phyloP scores from a whole-genome alignment of 2,888 invertebrate genomes.

The Habrosyne pyritoides region DNA sequence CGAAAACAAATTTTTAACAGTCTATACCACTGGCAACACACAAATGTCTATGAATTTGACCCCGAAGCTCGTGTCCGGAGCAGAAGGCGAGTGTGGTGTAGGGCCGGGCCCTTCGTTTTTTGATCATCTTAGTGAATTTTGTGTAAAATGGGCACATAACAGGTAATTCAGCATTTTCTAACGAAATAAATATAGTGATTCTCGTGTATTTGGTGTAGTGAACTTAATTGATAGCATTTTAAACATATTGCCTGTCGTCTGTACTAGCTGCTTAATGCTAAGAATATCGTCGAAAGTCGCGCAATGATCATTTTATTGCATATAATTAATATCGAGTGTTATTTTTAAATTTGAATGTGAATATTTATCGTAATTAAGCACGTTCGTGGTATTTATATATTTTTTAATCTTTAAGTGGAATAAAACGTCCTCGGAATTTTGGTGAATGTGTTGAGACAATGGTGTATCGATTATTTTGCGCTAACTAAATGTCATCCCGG shows the following conservation, averaged over 20 bases:
- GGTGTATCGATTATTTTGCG: constrained; percentile 84
- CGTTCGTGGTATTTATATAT: constrained; percentile 34
- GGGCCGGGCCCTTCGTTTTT: constrained; percentile 81
- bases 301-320: constrained; percentile 68
- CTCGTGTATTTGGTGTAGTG: constrained; percentile 23
- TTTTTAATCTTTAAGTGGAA: constrained; percentile 39
- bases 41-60: constrained; percentile 82
- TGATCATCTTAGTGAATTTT: constrained; percentile 73
- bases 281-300: constrained; percentile 79
- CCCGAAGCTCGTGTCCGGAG: constrained; percentile 83
- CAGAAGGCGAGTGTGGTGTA: constrained; percentile 79
- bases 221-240: constrained; percentile 46
- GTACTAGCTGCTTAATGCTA: constrained; percentile 67
- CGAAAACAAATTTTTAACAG: constrained; percentile 20
- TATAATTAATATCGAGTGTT: constrained; percentile 68
- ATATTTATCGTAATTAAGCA: constrained; percentile 20
- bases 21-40: constrained; percentile 65
- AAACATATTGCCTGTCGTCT: constrained; percentile 65
- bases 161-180: constrained; percentile 72
- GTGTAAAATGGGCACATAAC: constrained; percentile 83
- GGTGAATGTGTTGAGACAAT: constrained; percentile 81
- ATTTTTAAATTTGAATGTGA: constrained; percentile 45
- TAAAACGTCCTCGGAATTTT: constrained; percentile 64
- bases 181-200: constrained; percentile 18
- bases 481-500: constrained; percentile 83